Conservation (phyloP, 1,140 invertebrate genomes). For the Ostrea edulis region DNA sequence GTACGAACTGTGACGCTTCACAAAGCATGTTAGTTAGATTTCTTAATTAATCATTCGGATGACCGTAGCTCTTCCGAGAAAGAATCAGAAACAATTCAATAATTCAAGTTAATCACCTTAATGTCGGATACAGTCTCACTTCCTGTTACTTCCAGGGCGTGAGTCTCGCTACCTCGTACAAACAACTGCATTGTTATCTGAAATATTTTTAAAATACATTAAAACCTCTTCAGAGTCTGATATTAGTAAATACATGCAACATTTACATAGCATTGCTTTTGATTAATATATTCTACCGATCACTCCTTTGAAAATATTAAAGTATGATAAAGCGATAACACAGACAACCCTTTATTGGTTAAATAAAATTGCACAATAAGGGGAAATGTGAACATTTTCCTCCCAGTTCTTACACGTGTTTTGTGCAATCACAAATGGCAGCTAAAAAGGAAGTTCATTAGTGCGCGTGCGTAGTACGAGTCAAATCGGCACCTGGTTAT, state of each 20-base stretch:
- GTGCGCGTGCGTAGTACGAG: background rate
- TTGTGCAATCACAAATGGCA: conserved; percentile 38
- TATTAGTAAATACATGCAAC: too few species aligned
- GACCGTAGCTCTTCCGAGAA: too few species aligned
- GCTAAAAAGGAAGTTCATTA: background rate
- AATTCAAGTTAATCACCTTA: conserved; percentile 81
- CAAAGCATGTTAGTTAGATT: too few species aligned
- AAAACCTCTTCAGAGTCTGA: background rate
- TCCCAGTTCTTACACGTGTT: conserved; percentile 4
- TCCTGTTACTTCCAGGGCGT: conserved; percentile 83
- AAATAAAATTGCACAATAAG: background rate
- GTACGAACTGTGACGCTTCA: too few species aligned
- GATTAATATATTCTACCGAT: background rate
- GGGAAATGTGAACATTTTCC: background rate
- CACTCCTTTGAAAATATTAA: background rate
- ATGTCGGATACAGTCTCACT: conserved; percentile 83
- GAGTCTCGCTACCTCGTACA: conserved; percentile 83
- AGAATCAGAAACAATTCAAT: too few species aligned
- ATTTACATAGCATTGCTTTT: background rate
- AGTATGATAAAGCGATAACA: background rate
- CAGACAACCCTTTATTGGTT: background rate
- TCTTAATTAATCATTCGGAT: too few species aligned
- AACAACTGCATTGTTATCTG: conserved; percentile 83
- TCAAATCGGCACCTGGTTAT: background rate
- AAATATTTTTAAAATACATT: background rate